Evolutionary conservation across 2,113 vertebrate species (phyloP).

Genomic region (Dascyllus trimaculatus): DNA sequence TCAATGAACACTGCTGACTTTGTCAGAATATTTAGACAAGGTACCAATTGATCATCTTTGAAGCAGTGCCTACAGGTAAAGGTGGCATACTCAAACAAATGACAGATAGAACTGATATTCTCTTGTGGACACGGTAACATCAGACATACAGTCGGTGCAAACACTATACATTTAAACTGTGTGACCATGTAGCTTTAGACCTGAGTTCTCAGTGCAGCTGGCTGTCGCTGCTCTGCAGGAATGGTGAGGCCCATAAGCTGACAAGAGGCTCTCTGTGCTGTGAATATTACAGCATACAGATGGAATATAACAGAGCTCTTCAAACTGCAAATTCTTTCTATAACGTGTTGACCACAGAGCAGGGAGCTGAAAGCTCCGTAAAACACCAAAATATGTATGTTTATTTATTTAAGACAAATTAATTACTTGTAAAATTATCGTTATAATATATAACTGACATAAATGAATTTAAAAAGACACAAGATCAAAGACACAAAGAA

Average conservation of each 20-base stretch:
- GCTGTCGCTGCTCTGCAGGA: background rate
- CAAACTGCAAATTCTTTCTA: background rate
- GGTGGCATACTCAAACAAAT: no score
- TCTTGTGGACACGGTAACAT: no score
- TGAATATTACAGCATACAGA: slow-evolving; percentile 18
- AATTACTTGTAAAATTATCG: background rate
- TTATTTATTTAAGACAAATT: background rate
- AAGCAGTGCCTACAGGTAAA: no score
- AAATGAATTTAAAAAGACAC: no score
- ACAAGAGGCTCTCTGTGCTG: slow-evolving; percentile 31
- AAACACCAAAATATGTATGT: background rate
- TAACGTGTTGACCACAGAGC: background rate
- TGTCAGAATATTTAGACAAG: no score
- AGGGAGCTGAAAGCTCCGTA: background rate
- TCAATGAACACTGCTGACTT: no score
- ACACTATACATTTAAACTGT: no score
- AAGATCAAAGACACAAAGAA: background rate
- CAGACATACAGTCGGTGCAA: no score
- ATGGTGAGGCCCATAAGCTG: background rate
- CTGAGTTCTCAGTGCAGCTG: background rate
- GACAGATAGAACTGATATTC: no score
- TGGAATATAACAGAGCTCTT: slow-evolving; percentile 19
- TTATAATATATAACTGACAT: background rate
- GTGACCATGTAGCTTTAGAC: background rate
- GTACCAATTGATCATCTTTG: no score